Evolutionary conservation across 2,797 vertebrate species (phyloP).

Genomic region (Anisognathus igniventris): DNA sequence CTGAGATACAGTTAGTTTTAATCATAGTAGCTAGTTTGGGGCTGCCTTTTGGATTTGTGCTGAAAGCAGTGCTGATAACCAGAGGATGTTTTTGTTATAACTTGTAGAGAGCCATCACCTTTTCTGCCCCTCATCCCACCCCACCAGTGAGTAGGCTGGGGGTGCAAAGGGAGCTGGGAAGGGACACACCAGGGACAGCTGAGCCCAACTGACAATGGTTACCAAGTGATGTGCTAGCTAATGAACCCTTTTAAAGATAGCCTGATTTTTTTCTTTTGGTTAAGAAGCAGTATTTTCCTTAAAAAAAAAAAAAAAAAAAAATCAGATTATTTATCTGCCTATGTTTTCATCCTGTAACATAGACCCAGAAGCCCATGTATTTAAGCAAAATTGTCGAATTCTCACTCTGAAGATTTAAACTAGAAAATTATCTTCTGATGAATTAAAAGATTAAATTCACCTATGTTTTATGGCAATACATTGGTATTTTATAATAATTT

Average conservation of each 20-base stretch:
- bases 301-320: accelerated
- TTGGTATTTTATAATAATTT: neutral
- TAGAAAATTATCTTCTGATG: neutral
- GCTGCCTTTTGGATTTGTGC: neutral
- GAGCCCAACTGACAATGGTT: neutral
- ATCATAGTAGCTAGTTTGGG: neutral
- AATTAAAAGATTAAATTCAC: neutral
- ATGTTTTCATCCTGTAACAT: neutral
- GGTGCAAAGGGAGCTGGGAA: neutral
- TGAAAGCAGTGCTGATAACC: neutral
- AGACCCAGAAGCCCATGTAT: neutral
- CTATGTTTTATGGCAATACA: neutral
- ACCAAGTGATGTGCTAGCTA: neutral
- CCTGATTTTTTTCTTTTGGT: neutral
- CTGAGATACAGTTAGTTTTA: neutral
- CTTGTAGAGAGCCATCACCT: neutral
- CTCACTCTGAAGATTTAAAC: neutral
- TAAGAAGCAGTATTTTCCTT: neutral
- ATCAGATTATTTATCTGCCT: neutral
- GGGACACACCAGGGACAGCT: neutral
- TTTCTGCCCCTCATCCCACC: neutral
- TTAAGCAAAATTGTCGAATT: neutral
- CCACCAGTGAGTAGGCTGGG: accelerated
- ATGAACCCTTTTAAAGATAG: neutral
- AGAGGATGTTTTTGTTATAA: neutral